These are phyloP conservation scores for Melolontha melolontha DNA, from an alignment of 2,888 invertebrate genomes.

Conservation along the genomic window DNA sequence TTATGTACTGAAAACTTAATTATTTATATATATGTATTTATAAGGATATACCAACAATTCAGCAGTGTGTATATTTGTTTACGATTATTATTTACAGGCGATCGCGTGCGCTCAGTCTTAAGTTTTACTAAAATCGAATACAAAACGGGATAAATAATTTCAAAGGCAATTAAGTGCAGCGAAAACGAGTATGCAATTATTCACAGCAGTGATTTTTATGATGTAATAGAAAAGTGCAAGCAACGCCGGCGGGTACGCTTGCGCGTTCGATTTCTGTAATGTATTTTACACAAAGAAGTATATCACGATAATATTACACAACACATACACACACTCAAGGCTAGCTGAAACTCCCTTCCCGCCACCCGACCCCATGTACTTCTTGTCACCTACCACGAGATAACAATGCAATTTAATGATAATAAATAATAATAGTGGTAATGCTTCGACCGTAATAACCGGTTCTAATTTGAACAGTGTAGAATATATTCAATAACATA, in stretches of 20 bases:
- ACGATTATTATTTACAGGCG: too few relatives aligned
- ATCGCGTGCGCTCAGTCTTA: too few relatives aligned
- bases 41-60: too few relatives aligned
- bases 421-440: conserved; percentile 9
- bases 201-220: conserved; percentile 47
- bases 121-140: too few relatives aligned
- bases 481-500: too few relatives aligned
- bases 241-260: conserved; percentile 40
- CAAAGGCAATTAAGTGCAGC: conserved; percentile 45
- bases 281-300: conserved; percentile 44
- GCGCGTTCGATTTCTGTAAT: conserved; percentile 38
- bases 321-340: conserved; percentile 1
- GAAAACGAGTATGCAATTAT: conserved; percentile 45
- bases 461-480: too few relatives aligned
- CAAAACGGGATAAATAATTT: conserved; percentile 33
- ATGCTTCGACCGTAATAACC: background rate
- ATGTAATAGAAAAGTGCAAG: conserved; percentile 48
- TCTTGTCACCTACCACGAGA: background rate
- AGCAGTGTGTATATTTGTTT: background rate
- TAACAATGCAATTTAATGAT: conserved; percentile 3
- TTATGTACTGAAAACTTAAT: too few relatives aligned
- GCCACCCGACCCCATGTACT: background rate
- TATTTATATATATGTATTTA: too few relatives aligned
- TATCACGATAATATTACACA: conserved; percentile 41
- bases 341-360: background rate